Base-by-base conservation (phyloP, 2,113 vertebrate genomes). In the Zosterops borbonicus region DNA sequence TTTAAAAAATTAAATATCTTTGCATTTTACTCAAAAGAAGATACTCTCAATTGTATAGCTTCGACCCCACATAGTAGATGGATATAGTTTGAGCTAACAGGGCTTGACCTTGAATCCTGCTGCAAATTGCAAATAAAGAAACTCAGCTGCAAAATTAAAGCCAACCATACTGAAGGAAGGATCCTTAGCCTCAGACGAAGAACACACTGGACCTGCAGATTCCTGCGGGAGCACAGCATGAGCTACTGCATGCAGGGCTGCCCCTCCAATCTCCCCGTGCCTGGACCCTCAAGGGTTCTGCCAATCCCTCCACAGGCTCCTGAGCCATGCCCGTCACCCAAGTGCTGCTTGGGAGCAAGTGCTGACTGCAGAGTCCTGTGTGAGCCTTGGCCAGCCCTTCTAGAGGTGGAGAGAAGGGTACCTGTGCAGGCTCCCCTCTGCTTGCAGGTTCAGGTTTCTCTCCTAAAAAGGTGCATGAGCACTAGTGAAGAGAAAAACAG, bases 291-390 rank as follows among this genome's bases (percentile, higher is more conserved):
- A 7, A 28, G 24, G 37, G 59, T 55, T 53, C 69, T 50, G 42
- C 35, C 10, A 11, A 1, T 23, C 63, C 55, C 59, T 73, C 41
- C 55, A 2, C 0, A 0, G 21, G 31, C 24, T 47, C 22, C 25
- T 24, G 37, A 5, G 1, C 47, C 0, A 0, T n/a, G 31, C 25
- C 20, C 0, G 0, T 28, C 52, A 13, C 23, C 16, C 25, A 8
- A 9, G 17, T 5, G 11, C 31, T 18, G 3, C 49, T 7, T 24
- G 41, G 49, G 44, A 88, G 64, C 37, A 5, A 37, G 46, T 58
- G 35, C 22, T 0, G 9, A 18, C 46, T 0, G 0, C 33, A 2
- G 23, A 27, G 52, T 23, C 13, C 46, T 9, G 1, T 2, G 0
- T 0, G 8, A 83, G 50, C 67, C 70, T 75, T 31, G 11, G 13